Evolutionary conservation across 2,888 invertebrate species (phyloP).

Genomic region (Oxystoma pomonae): DNA sequence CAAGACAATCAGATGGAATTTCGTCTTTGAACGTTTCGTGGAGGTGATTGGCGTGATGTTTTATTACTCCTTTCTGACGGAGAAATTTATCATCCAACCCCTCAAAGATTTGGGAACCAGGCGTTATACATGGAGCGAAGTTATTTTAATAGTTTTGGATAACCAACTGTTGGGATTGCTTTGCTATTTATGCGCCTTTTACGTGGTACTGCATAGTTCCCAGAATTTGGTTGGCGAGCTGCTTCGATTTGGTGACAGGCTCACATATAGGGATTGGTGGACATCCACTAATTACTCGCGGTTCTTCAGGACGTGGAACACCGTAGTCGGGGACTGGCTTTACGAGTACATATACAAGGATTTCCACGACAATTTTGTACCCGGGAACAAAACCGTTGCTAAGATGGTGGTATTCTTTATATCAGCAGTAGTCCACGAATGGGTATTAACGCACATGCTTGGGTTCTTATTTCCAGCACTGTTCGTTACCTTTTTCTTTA

Average conservation of each 20-base stretch:
- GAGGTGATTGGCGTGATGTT: conserved; percentile 80
- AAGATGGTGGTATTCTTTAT: conserved; percentile 67
- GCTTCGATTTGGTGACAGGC: conserved; percentile 79
- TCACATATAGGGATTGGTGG: conserved; percentile 95
- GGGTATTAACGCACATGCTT: conserved; percentile 72
- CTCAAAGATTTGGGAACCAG: conserved; percentile 60
- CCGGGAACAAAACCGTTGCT: conserved; percentile 50
- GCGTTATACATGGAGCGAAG: conserved; percentile 47
- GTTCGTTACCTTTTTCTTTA: conserved; percentile 69
- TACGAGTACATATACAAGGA: conserved; percentile 86
- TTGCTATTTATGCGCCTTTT: conserved; percentile 57
- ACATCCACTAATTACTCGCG: conserved; percentile 74
- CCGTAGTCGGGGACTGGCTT: conserved; percentile 92
- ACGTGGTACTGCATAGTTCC: conserved; percentile 86
- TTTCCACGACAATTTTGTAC: conserved; percentile 46
- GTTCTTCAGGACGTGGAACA: conserved; percentile 94
- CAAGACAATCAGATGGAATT: conserved; percentile 67
- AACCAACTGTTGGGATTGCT: conserved; percentile 72
- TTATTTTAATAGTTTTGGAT: conserved; percentile 61
- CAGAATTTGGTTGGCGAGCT: conserved; percentile 89
- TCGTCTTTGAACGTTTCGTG: conserved; percentile 62
- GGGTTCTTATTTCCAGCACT: conserved; percentile 87
- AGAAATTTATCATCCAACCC: conserved; percentile 67
- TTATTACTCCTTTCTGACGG: conserved; percentile 76
- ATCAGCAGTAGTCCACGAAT: conserved; percentile 86